Evolutionary conservation across 2,797 vertebrate genomes (phyloP).

Genomic region (Enteromius thamalakanensis): DNA sequence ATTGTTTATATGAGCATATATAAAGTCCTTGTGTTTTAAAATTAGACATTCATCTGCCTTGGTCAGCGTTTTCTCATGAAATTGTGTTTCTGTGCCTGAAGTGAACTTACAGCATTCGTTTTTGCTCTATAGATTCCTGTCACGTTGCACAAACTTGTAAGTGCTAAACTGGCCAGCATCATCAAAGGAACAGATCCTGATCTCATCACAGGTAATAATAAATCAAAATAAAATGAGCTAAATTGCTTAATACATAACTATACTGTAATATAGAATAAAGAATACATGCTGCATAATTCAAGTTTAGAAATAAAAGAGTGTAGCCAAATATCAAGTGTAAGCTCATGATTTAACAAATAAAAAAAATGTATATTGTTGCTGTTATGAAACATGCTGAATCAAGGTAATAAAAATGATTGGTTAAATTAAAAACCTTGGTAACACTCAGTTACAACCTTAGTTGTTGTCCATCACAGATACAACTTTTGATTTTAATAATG

Average conservation of each 20-base stretch:
- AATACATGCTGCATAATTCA: too few species aligned
- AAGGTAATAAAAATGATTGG: background rate
- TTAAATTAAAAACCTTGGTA: too few species aligned
- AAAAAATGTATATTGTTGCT: background rate
- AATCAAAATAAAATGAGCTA: too few species aligned
- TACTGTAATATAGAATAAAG: background rate
- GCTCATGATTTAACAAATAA: background rate
- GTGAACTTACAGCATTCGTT: background rate
- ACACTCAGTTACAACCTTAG: too few species aligned
- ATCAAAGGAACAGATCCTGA: constrained; percentile 87
- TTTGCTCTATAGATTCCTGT: constrained; percentile 87
- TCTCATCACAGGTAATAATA: constrained; percentile 77
- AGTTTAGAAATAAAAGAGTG: too few species aligned
- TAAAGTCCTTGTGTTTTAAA: background rate
- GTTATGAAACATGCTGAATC: background rate
- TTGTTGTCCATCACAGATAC: background rate
- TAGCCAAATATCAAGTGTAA: too few species aligned
- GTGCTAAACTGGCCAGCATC: constrained; percentile 86
- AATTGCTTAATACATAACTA: background rate
- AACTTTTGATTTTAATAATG: background rate
- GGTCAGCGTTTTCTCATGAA: background rate
- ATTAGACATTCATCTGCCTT: background rate
- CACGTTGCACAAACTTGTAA: constrained; percentile 91
- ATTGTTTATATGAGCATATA: background rate
- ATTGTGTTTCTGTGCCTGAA: background rate